These are phyloP conservation scores for Heliconius sara DNA, from an alignment of 2,888 invertebrate species.

Conservation along the genomic window DNA sequence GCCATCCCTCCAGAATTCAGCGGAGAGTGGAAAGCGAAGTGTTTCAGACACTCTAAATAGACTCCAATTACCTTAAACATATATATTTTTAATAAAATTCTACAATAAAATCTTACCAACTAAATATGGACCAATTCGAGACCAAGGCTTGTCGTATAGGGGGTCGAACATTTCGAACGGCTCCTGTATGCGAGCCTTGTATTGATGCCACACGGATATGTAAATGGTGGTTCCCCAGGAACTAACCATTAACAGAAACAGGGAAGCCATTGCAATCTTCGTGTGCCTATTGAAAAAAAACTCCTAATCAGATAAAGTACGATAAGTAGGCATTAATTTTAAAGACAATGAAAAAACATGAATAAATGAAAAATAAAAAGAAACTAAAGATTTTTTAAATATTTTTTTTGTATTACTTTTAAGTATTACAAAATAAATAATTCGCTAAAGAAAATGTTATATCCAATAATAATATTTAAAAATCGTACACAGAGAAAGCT, in stretches of 20 bases:
- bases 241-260: slow-evolving; percentile 85
- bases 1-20: too few relatives aligned
- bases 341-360: too few relatives aligned
- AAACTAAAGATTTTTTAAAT: too few relatives aligned
- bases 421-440: background rate
- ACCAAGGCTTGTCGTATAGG: slow-evolving; percentile 93
- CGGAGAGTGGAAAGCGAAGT: too few relatives aligned
- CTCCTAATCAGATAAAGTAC: background rate
- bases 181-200: slow-evolving; percentile 89
- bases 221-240: slow-evolving; percentile 91
- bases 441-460: background rate
- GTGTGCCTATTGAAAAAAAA: slow-evolving; percentile 78
- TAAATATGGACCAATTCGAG: slow-evolving; percentile 91
- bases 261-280: slow-evolving; percentile 84
- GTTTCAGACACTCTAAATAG: too few relatives aligned
- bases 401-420: too few relatives aligned
- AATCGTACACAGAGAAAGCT: background rate
- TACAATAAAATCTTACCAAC: slow-evolving; percentile 81
- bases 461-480: slow-evolving; percentile 16
- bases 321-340: background rate
- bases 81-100: background rate
- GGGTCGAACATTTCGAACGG: slow-evolving; percentile 93
- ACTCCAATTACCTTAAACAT: too few relatives aligned
- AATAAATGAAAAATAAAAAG: background rate
- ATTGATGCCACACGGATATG: slow-evolving; percentile 89